Evolutionary conservation across 2,113 vertebrate genomes (phyloP), one percentile per base, ranked within the genome.

Genomic region (Mystacornis crossleyi): DNA sequence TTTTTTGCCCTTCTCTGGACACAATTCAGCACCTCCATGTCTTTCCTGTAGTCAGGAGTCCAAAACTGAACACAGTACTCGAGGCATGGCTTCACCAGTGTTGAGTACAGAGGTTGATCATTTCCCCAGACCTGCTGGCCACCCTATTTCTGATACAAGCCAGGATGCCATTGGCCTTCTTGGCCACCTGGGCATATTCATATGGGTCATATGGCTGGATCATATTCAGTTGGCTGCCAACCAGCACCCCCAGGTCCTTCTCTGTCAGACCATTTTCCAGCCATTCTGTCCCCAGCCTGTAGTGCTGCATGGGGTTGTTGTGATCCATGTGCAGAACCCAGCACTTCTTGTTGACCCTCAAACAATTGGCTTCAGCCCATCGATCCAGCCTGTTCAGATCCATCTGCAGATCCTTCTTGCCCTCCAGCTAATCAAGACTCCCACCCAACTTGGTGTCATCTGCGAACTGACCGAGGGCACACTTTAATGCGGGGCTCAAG

Each of bases 351-450:
- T 33, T 43, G 34, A 33, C 1, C 3, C 14, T 57, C 18, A 11
- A 4, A 15, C 33, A 8, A 10, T 3, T 50, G 4, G 14, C 43
- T 21, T 50, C 0, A 0, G 12, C 21, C 14, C 34, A 65, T 16
- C 0, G 0, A 48, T 36, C 25, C 50, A 64, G 17, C 34, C 20
- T 57, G 5, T 31, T 31, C 42, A 72, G 31, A 50, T 48, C 21
- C 25, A 17, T 64, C 31, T 33, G 31, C 14, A 72, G 25, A 80
- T 2, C 9, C 20, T 48, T 71, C 17, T 14, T 55, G 42, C 31
- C 25, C 16, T 55, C 57, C 20, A 31, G 14, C 3, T 26, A n/a
- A 55, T 34, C 10, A 40, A 71, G 10, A 34, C 25, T 55, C 16
- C 16, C 38, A 42, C 25, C 3, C 34, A 48, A 0, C 1, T 21